Conservation (phyloP, 1,140 invertebrate genomes). For the Philopotamus ludificatus region DNA sequence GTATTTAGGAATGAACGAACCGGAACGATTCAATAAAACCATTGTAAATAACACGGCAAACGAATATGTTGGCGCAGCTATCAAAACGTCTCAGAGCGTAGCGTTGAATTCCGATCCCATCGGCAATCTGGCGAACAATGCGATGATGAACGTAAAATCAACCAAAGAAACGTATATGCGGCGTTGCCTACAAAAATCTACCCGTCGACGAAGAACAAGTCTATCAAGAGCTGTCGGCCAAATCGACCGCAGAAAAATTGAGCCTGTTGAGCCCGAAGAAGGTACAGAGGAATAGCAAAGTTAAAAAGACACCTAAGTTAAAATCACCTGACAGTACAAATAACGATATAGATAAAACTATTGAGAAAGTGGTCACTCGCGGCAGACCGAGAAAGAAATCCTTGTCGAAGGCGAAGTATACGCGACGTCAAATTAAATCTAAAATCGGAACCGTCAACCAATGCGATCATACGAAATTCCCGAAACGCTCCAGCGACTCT, state of each 20-base stretch:
- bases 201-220: not conserved
- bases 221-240: not conserved
- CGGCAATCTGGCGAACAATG: not conserved
- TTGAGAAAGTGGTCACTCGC: constrained; percentile 45
- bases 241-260: not conserved
- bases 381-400: constrained; percentile 39
- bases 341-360: not conserved
- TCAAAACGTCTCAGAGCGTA: constrained; percentile 43
- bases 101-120: not conserved
- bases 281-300: not conserved
- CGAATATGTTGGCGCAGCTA: constrained; percentile 14
- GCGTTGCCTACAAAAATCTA: too few relatives aligned
- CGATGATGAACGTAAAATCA: not conserved
- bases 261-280: not conserved
- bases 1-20: not conserved
- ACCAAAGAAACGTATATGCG: too few relatives aligned
- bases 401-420: constrained; percentile 37
- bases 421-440: constrained; percentile 26
- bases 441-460: constrained; percentile 17
- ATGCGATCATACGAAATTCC: constrained; percentile 42
- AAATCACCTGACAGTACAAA: constrained; percentile 24
- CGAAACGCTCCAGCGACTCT: constrained; percentile 43
- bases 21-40: constrained; percentile 25
- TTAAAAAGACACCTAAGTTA: constrained; percentile 1
- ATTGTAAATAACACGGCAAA: not conserved